Evolutionary conservation across 1,140 invertebrate species (phyloP).

Genomic region (Matsumurasca onukii): DNA sequence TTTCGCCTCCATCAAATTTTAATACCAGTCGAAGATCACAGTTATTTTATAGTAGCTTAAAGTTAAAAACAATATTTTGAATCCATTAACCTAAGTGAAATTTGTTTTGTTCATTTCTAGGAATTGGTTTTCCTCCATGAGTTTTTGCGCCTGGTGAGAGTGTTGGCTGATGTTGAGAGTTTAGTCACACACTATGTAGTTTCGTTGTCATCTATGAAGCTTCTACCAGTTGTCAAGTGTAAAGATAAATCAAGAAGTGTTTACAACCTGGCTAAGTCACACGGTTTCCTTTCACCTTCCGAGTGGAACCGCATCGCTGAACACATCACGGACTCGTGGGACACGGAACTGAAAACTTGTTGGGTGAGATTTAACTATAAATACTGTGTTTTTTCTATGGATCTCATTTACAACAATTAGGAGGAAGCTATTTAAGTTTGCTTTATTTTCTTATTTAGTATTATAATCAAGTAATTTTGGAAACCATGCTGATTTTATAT

Average conservation of each 20-base stretch:
- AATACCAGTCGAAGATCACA: no score
- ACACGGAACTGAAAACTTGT: neutral
- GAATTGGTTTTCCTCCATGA: neutral
- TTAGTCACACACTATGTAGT: neutral
- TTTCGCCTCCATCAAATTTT: no score
- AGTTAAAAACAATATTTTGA: no score
- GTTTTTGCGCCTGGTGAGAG: slow-evolving; percentile 1
- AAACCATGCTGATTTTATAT: no score
- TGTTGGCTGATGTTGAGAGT: neutral
- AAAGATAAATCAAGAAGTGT: slow-evolving; percentile 1
- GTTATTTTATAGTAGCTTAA: no score
- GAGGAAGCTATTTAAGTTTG: no score
- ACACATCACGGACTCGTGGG: neutral
- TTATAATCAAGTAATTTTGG: no score
- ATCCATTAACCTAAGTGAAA: no score
- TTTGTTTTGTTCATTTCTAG: slow-evolving; percentile 10
- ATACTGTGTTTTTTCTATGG: no score
- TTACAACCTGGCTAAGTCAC: neutral
- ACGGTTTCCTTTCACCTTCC: neutral
- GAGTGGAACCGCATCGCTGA: slow-evolving; percentile 11
- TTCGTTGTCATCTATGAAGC: neutral
- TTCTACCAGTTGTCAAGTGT: slow-evolving; percentile 5
- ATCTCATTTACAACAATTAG: no score
- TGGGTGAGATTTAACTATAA: slow-evolving; percentile 1
- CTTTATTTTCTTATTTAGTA: no score